A percentile compares a stretch with the other conserved stretches of the same genome.
phyloP scores from a whole-genome alignment of 2,113 vertebrate genomes.

The Prochilodus magdalenae region DNA sequence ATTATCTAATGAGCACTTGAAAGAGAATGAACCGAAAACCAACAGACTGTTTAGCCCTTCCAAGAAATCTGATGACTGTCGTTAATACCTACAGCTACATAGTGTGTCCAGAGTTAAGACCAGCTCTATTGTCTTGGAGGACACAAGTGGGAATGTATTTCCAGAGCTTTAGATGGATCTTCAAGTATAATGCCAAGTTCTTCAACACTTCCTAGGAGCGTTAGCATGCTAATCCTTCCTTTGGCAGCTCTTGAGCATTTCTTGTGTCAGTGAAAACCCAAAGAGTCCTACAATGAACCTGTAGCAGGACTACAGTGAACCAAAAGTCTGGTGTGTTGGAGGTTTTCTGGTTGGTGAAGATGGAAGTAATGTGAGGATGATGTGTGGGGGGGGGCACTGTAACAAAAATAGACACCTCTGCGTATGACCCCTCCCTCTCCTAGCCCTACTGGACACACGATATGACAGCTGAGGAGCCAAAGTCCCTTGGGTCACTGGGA shows the following conservation, averaged over 20 bases:
- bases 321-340: background rate
- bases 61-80: background rate
- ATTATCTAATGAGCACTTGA: background rate
- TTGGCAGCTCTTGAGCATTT: background rate
- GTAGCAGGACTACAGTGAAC: background rate
- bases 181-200: background rate
- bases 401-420: constrained; percentile 51
- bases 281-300: background rate
- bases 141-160: no score
- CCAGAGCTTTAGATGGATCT: background rate
- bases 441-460: constrained; percentile 12
- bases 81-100: background rate
- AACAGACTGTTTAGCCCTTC: background rate
- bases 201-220: background rate
- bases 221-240: background rate
- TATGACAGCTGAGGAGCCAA: constrained; percentile 37
- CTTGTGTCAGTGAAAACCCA: background rate
- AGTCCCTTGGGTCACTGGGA: constrained; percentile 12
- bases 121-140: background rate
- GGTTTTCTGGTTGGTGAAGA: background rate
- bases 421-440: constrained; percentile 27
- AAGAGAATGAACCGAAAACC: background rate
- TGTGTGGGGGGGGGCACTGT: background rate
- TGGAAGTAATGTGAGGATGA: constrained; percentile 28
- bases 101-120: background rate